phyloP scores from a whole-genome alignment of 2,113 vertebrate genomes.

The Toxostoma redivivum region DNA sequence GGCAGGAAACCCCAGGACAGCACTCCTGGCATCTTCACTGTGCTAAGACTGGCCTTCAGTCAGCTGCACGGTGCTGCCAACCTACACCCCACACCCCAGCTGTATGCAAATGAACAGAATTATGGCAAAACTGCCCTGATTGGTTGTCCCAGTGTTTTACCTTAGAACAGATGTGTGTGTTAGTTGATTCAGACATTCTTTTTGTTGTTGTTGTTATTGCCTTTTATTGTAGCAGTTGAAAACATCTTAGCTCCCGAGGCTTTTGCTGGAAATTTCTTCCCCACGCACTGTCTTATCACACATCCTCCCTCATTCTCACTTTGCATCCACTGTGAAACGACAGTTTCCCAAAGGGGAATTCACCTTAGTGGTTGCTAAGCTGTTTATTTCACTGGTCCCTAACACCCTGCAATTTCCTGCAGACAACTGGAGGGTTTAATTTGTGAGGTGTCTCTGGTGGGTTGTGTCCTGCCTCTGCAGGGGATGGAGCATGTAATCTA shows the following conservation, averaged over 20 bases:
- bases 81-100: not conserved
- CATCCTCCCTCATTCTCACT: not conserved
- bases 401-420: not conserved
- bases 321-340: not conserved
- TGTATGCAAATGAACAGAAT: not conserved
- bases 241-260: not conserved
- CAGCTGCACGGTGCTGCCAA: not conserved
- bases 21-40: not conserved
- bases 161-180: not conserved
- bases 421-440: not conserved
- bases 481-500: not conserved
- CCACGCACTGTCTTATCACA: not conserved
- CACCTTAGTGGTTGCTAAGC: not conserved
- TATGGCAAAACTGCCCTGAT: not conserved
- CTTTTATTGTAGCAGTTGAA: not conserved
- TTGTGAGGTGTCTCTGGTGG: not conserved
- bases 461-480: not conserved
- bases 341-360: not conserved
- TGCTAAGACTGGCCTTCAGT: not conserved
- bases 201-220: not conserved
- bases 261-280: slow-evolving; percentile 7
- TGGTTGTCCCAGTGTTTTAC: not conserved
- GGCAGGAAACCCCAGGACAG: not conserved
- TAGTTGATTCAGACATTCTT: not conserved
- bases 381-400: not conserved